These are phyloP conservation scores for Rhogogaster chlorosoma DNA, from an alignment of 2,888 invertebrate species.

Conservation along the genomic window DNA sequence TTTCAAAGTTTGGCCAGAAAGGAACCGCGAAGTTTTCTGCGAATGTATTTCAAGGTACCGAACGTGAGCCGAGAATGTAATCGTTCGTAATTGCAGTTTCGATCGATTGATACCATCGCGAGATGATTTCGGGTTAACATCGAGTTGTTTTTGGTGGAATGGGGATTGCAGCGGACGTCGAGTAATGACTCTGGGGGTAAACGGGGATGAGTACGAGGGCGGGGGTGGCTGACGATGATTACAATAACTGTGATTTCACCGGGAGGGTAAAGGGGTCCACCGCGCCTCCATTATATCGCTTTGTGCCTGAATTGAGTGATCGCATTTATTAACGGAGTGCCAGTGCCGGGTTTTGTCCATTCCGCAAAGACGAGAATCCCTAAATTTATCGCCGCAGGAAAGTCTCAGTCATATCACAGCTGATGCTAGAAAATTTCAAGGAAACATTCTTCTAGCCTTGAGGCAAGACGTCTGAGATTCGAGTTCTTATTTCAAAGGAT, in stretches of 20 bases:
- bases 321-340: conserved; percentile 50
- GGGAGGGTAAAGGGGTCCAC: conserved; percentile 51
- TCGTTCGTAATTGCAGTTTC: conserved; percentile 41
- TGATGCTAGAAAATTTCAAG: not conserved
- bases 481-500: not conserved
- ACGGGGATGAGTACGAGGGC: conserved; percentile 56
- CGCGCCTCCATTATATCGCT: conserved; percentile 50
- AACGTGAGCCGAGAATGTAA: not conserved
- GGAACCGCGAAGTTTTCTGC: not conserved
- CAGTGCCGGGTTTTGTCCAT: not conserved
- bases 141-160: conserved; percentile 73
- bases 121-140: conserved; percentile 78
- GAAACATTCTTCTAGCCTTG: not conserved
- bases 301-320: conserved; percentile 48
- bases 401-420: not conserved
- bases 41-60: not conserved
- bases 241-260: conserved; percentile 70
- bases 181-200: conserved; percentile 76
- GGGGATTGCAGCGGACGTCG: conserved; percentile 74
- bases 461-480: not conserved
- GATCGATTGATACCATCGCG: conserved; percentile 56
- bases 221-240: conserved; percentile 64
- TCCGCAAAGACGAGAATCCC: not conserved
- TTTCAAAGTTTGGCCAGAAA: not conserved
- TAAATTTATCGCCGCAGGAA: not conserved